Conservation (phyloP, 2,113 vertebrate species). For the Odocoileus virginianus region DNA sequence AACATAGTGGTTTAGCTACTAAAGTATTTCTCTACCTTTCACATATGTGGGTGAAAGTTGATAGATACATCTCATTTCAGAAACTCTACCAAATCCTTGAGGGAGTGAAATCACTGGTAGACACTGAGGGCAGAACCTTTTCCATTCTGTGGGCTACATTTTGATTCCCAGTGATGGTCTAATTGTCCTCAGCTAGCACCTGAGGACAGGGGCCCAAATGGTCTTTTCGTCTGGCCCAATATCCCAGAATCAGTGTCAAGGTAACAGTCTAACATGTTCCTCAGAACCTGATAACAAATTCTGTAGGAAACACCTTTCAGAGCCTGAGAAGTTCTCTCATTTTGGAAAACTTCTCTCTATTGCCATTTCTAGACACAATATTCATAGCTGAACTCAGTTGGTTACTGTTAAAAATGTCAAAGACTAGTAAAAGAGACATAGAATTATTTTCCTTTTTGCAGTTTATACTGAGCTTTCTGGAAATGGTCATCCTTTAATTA, state of each 20-base stretch:
- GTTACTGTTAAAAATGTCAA: background rate
- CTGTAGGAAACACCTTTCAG: background rate
- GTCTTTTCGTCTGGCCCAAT: background rate
- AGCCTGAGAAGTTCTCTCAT: background rate
- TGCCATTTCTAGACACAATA: background rate
- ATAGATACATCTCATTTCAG: background rate
- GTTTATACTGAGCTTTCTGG: background rate
- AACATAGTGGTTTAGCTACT: background rate
- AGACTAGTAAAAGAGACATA: background rate
- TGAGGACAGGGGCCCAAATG: background rate
- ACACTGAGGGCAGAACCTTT: background rate
- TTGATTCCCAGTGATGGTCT: background rate
- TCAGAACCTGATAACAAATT: background rate
- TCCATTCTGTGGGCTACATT: background rate
- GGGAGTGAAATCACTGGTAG: background rate
- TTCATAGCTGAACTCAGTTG: constrained; percentile 16
- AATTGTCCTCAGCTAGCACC: background rate
- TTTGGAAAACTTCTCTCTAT: background rate
- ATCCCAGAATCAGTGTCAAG: background rate
- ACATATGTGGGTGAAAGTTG: background rate
- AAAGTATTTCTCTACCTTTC: background rate
- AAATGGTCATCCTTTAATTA: constrained; percentile 41
- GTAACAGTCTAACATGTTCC: background rate
- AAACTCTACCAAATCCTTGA: background rate
- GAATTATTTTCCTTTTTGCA: constrained; percentile 1